phyloP scores from a whole-genome alignment of 37 sponge, comb jelly and placozoan species.

The Chondrosia reniformis region DNA sequence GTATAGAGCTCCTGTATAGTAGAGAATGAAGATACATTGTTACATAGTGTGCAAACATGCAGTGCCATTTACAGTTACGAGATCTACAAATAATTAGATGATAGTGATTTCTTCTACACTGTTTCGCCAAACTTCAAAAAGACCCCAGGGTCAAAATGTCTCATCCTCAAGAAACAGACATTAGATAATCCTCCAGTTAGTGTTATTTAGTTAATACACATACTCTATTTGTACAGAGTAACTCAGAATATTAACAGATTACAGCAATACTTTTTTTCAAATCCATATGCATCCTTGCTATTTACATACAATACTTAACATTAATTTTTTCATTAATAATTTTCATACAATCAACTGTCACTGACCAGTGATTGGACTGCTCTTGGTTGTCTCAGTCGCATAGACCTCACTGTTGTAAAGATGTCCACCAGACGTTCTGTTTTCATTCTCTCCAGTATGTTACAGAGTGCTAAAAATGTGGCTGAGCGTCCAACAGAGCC shows the following conservation, averaged over 20 bases:
- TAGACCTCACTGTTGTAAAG: not conserved
- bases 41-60: not conserved
- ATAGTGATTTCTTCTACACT: too few species aligned
- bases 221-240: too few species aligned
- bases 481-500: not conserved
- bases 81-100: not conserved
- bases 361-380: not conserved
- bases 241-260: too few species aligned
- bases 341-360: not conserved
- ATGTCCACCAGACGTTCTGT: not conserved
- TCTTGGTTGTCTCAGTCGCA: not conserved
- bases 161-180: too few species aligned
- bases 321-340: too few species aligned
- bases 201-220: too few species aligned
- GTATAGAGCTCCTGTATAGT: conserved; percentile 53
- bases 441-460: not conserved
- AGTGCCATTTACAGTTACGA: not conserved
- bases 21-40: not conserved
- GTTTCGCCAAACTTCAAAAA: too few species aligned
- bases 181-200: too few species aligned
- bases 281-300: not conserved
- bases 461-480: not conserved
- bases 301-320: not conserved
- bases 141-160: too few species aligned
- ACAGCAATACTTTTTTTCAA: not conserved